phyloP scores from a whole-genome alignment of 1,140 invertebrate species.

The Drosophila pandora region DNA sequence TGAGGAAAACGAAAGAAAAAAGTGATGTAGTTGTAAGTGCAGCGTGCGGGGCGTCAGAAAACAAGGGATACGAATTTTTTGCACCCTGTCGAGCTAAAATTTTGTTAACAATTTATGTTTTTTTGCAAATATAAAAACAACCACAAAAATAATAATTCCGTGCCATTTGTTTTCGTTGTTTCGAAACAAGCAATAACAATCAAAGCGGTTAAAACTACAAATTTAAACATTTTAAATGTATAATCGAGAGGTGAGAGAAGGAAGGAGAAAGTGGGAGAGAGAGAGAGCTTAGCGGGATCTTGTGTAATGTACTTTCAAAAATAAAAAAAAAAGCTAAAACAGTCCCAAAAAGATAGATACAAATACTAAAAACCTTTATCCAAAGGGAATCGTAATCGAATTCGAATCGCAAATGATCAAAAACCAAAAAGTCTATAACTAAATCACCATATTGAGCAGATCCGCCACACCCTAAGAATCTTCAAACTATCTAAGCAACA shows the following conservation, averaged over 20 bases:
- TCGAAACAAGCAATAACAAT: slow-evolving; percentile 74
- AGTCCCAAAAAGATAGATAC: slow-evolving; percentile 40
- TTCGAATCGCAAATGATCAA: slow-evolving; percentile 82
- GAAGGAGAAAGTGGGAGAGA: slow-evolving; percentile 16
- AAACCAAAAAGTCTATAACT: slow-evolving; percentile 62
- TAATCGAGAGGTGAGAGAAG: slow-evolving; percentile 19
- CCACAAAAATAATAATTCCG: slow-evolving; percentile 68
- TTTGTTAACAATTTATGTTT: slow-evolving; percentile 75
- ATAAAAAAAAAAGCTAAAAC: slow-evolving; percentile 23
- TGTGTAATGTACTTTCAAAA: slow-evolving; percentile 68
- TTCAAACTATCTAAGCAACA: slow-evolving; percentile 74
- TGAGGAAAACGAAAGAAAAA: slow-evolving; percentile 63
- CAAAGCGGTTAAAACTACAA: slow-evolving; percentile 70
- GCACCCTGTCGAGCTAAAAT: slow-evolving; percentile 36
- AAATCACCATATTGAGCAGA: slow-evolving; percentile 46
- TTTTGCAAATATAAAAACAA: slow-evolving; percentile 35
- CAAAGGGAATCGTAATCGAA: slow-evolving; percentile 74
- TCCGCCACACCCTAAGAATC: slow-evolving; percentile 69
- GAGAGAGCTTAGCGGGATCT: slow-evolving; percentile 45
- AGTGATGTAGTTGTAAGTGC: slow-evolving; percentile 83
- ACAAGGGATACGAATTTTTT: slow-evolving; percentile 5
- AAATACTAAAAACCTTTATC: slow-evolving; percentile 61
- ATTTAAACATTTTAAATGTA: slow-evolving; percentile 73
- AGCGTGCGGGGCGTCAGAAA: slow-evolving; percentile 39
- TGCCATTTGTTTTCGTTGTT: slow-evolving; percentile 79